phyloP scores from a whole-genome alignment of 2,113 vertebrate species.

The Scortum barcoo region DNA sequence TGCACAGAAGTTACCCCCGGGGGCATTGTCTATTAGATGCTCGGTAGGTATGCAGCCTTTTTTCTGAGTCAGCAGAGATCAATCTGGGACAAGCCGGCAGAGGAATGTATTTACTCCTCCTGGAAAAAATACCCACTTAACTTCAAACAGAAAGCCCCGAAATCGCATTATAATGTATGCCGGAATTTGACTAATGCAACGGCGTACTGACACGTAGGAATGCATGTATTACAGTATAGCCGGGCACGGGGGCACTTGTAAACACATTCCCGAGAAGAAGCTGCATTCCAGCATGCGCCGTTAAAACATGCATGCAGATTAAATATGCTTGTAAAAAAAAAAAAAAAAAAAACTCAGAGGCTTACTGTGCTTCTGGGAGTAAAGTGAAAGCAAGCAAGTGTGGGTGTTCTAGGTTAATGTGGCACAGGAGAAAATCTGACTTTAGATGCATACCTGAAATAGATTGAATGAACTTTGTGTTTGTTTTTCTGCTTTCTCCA shows the following conservation, averaged over 20 bases:
- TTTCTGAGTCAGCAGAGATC: conserved; percentile 80
- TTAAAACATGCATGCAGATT: conserved; percentile 29
- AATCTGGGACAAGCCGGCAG: conserved; percentile 70
- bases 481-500: background rate
- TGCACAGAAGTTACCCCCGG: conserved; percentile 35
- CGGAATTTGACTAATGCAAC: conserved; percentile 38
- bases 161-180: conserved; percentile 43
- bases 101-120: conserved; percentile 76
- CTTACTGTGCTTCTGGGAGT: conserved; percentile 27
- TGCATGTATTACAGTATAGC: conserved; percentile 26
- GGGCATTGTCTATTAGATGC: conserved; percentile 67
- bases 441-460: conserved; percentile 15
- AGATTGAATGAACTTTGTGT: background rate
- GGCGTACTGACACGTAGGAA: conserved; percentile 24
- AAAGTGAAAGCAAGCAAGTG: conserved; percentile 10
- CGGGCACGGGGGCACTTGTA: conserved; percentile 2
- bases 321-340: conserved; percentile 51
- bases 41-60: conserved; percentile 57
- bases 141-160: conserved; percentile 62
- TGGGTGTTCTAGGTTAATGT: conserved; percentile 17
- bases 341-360: no score
- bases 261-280: conserved; percentile 11
- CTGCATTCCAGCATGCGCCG: conserved; percentile 23
- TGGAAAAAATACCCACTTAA: conserved; percentile 58
- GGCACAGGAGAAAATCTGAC: conserved; percentile 1